These are phyloP conservation scores for Vidua chalybeata DNA, from an alignment of 2,113 vertebrate genomes.

Conservation along the genomic window DNA sequence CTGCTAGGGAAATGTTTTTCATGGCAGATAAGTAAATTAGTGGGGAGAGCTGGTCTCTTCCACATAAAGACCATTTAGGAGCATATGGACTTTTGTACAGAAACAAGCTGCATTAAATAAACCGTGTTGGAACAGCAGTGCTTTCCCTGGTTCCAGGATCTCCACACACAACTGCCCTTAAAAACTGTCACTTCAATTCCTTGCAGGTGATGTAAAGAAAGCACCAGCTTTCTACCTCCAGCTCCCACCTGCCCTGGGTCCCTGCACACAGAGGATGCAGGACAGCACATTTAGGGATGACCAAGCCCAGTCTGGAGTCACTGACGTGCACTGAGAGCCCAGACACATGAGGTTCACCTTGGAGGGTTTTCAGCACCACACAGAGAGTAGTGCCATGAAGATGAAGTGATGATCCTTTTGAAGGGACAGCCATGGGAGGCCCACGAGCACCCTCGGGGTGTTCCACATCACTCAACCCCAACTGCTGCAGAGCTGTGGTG, in stretches of 20 bases:
- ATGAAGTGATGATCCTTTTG: not conserved
- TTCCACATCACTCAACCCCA: not conserved
- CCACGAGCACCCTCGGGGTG: not conserved
- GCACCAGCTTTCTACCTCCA: not conserved
- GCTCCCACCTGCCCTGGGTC: not conserved
- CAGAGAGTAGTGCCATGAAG: not conserved
- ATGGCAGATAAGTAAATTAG: not conserved
- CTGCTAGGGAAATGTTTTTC: not conserved
- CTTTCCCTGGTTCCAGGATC: not conserved
- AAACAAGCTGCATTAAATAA: not conserved
- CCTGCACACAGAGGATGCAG: not conserved
- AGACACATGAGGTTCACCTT: not conserved
- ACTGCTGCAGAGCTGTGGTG: not conserved
- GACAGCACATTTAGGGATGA: not conserved
- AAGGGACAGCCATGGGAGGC: not conserved
- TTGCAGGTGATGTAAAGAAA: not conserved
- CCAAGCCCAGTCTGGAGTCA: not conserved
- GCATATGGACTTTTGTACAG: not conserved
- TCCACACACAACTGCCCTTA: not conserved
- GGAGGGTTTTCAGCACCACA: not conserved
- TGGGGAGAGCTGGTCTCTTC: not conserved
- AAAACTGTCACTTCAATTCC: not conserved
- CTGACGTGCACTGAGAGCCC: not conserved
- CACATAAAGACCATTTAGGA: not conserved
- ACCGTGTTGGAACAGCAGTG: fast-evolving